Percentiles rank a stretch among this genome's conserved stretches.
Evolutionary conservation across 2,113 vertebrate genomes (phyloP).

Genomic region (Caracal caracal): DNA sequence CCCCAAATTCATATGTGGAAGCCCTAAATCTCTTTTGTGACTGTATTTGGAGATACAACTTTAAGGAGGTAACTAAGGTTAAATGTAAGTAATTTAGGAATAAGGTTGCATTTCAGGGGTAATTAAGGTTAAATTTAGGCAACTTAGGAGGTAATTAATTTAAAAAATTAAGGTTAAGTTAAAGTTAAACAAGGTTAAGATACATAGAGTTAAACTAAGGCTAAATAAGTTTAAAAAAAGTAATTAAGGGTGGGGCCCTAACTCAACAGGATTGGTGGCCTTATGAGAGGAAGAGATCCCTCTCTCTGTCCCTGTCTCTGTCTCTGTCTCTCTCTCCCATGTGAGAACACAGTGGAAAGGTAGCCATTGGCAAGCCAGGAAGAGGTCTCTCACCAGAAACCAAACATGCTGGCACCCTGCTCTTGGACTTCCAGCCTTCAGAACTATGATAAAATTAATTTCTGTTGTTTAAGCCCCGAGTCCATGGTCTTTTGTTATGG

Average conservation of each 20-base stretch:
- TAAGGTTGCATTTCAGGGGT: background rate
- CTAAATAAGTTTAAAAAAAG: slow-evolving; percentile 34
- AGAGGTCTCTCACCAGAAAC: background rate
- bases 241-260: background rate
- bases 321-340: too few species aligned
- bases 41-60: background rate
- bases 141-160: background rate
- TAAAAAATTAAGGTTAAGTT: background rate
- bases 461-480: background rate
- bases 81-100: background rate
- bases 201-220: background rate
- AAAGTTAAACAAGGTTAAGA: slow-evolving; percentile 12
- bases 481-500: background rate
- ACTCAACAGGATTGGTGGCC: background rate
- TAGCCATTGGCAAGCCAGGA: background rate
- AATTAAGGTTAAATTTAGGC: background rate
- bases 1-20: background rate
- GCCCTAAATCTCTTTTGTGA: background rate
- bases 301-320: background rate
- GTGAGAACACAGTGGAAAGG: background rate
- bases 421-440: background rate
- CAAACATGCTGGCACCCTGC: background rate
- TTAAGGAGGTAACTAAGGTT: slow-evolving; percentile 3
- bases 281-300: background rate
- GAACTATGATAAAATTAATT: background rate